Percentiles rank a stretch among this genome's conserved stretches.
phyloP scores from a whole-genome alignment of 2,113 vertebrate species.

The Agelaius tricolor region DNA sequence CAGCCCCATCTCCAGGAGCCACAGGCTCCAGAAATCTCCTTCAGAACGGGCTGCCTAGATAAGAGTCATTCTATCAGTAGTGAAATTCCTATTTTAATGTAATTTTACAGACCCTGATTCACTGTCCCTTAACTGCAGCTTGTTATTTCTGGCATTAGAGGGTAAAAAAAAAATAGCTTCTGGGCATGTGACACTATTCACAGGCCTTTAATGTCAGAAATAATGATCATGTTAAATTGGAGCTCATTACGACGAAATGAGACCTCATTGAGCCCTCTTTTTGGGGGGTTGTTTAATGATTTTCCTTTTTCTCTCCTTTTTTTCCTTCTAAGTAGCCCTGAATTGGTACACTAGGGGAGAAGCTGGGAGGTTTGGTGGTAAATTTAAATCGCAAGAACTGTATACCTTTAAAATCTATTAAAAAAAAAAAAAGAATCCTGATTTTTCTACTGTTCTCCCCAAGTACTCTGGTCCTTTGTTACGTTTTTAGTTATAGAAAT shows the following conservation, averaged over 20 bases:
- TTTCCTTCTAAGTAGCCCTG: constrained; percentile 63
- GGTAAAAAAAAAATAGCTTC: constrained; percentile 79
- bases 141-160: constrained; percentile 81
- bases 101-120: constrained; percentile 68
- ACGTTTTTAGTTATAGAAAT: constrained; percentile 63
- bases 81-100: constrained; percentile 65
- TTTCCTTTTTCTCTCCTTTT: constrained; percentile 63
- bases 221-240: constrained; percentile 83
- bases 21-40: background rate
- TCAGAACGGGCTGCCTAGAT: background rate
- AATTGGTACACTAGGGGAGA: constrained; percentile 63
- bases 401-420: constrained; percentile 58
- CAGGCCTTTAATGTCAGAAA: constrained; percentile 83
- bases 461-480: constrained; percentile 72
- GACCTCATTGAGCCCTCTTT: constrained; percentile 79
- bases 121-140: constrained; percentile 75
- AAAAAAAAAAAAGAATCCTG: constrained; percentile 21
- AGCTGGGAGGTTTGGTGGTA: constrained; percentile 68
- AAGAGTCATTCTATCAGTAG: constrained; percentile 23
- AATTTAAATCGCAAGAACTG: constrained; percentile 69
- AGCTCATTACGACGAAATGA: constrained; percentile 81
- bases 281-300: constrained; percentile 71
- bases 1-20: background rate
- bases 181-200: constrained; percentile 81
- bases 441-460: constrained; percentile 71